Evolutionary conservation across 2,888 invertebrate species (phyloP), one percentile per base, ranked within the genome.

Genomic region (Papilio gigon): DNA sequence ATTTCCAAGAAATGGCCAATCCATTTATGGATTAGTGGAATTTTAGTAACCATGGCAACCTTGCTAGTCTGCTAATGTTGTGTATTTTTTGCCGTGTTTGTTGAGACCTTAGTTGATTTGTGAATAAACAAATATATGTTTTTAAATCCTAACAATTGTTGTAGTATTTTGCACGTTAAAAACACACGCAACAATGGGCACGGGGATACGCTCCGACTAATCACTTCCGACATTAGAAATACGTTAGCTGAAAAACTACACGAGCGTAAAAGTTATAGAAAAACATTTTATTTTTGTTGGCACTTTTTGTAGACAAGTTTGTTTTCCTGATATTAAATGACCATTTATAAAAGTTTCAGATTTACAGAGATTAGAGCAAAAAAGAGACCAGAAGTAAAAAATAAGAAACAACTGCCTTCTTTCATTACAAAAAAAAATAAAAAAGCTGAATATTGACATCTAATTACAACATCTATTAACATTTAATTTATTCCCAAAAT

Each of bases 171-270:
- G 9, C 30, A 9, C 30, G 53, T 53, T 25, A 53, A 53, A 53
- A 56, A 56, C 30, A 17, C 30, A 56, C 53, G 53, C 53, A 56
- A 25, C 53, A 56, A 56, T 30, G 53, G 12, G 17, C 17, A 56
- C 53, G 30, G 12, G 27, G n/a, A 30, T 1, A 8, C 17, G 30
- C 53, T 56, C n/a, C 30, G 33, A n/a, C 65, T 65, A 65, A 65
- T 65, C 22, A 58, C 58, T 42, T 65, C 42, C 42, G 30, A 40
- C 33, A 65, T 42, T 44, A 65, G 42, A 65, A 58, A 58, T 22
- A 58, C 42, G 33, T 65, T 40, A 65, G 62, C 47, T 50, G 37
- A 50, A 63, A 50, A 37, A 50, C 47, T 25, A 37, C 35, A 63
- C 20, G n/a, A 14, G 33, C 8, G 30, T 22, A 11, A 30, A 50